phyloP scores from a whole-genome alignment of 2,888 invertebrate genomes.

The Euplagia quadripunctaria region DNA sequence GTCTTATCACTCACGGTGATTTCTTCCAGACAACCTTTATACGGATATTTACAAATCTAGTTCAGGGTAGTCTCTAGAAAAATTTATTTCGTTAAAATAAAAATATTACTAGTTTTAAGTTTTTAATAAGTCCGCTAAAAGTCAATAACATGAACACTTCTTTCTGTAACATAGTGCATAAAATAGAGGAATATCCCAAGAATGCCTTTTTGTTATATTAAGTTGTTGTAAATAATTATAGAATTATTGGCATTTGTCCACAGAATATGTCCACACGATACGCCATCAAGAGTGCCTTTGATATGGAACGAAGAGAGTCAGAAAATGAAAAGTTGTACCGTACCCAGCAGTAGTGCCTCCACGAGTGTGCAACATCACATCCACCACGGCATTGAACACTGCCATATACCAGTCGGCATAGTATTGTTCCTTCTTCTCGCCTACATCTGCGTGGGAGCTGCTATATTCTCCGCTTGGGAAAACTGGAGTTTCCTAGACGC shows the following conservation, averaged over 20 bases:
- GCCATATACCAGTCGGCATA: slow-evolving; percentile 79
- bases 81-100: too few species aligned
- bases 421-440: slow-evolving; percentile 90
- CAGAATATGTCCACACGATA: slow-evolving; percentile 89
- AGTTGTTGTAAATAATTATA: too few species aligned
- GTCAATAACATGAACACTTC: too few species aligned
- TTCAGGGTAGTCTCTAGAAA: too few species aligned
- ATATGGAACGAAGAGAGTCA: slow-evolving; percentile 88
- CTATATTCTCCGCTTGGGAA: slow-evolving; percentile 93
- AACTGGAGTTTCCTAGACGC: slow-evolving; percentile 94
- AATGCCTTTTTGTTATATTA: too few species aligned
- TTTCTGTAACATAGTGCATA: too few species aligned
- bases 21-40: too few species aligned
- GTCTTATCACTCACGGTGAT: too few species aligned
- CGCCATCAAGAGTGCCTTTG: slow-evolving; percentile 92
- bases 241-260: slow-evolving; percentile 28
- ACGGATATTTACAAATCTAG: too few species aligned
- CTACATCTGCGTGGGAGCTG: slow-evolving; percentile 93
- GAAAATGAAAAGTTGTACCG: slow-evolving; percentile 74
- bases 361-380: slow-evolving; percentile 73
- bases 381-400: slow-evolving; percentile 74
- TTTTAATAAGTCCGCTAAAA: too few species aligned
- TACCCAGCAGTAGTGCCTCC: slow-evolving; percentile 75
- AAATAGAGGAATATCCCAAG: too few species aligned
- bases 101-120: too few species aligned